Conservation (phyloP, 2,888 invertebrate genomes). For the Cheilosia soror region DNA sequence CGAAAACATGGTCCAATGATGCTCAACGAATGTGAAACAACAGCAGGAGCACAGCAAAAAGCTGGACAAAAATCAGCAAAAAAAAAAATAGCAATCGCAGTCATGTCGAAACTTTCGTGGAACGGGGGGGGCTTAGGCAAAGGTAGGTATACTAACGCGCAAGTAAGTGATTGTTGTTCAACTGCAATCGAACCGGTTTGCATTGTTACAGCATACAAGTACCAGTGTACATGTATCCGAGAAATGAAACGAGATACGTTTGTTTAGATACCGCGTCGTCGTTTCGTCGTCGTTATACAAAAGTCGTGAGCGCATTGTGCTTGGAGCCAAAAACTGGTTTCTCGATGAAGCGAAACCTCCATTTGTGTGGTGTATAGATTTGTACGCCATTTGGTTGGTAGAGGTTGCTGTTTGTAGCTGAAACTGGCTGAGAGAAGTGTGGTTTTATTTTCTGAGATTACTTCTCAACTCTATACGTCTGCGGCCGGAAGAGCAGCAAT, state of each 20-base stretch:
- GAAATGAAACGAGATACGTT: constrained; percentile 62
- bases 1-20: constrained; percentile 67
- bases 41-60: constrained; percentile 23
- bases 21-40: constrained; percentile 66
- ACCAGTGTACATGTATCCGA: constrained; percentile 22
- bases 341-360: constrained; percentile 44
- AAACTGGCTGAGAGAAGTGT: neutral
- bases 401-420: neutral
- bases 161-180: constrained; percentile 73
- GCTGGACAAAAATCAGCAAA: neutral
- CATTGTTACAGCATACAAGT: constrained; percentile 63
- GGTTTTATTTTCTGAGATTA: constrained; percentile 21
- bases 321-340: constrained; percentile 66
- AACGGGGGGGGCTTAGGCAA: neutral
- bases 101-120: constrained; percentile 47
- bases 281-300: constrained; percentile 5
- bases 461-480: constrained; percentile 40
- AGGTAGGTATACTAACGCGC: constrained; percentile 20
- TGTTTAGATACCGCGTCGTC: constrained; percentile 45
- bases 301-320: constrained; percentile 50
- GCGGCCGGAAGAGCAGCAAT: constrained; percentile 30
- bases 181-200: constrained; percentile 72
- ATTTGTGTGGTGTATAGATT: constrained; percentile 12
- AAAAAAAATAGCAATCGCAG: constrained; percentile 30
- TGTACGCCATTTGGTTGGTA: constrained; percentile 1